These are phyloP conservation scores for Muntiacus reevesi DNA, from an alignment of 2,113 vertebrate species.

Conservation along the genomic window DNA sequence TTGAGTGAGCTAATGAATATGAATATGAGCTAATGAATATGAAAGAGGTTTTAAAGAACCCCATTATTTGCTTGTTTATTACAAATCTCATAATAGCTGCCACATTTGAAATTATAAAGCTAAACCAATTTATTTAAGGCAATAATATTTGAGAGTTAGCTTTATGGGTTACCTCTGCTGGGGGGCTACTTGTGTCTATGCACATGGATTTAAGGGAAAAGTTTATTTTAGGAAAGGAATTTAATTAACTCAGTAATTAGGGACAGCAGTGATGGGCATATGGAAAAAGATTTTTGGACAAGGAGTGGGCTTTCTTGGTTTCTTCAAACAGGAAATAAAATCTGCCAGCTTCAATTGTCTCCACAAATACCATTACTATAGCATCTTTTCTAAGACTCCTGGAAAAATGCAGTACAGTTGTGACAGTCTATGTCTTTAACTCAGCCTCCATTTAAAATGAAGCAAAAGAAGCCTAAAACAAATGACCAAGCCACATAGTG, in stretches of 20 bases:
- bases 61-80: conserved; percentile 17
- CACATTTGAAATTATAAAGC: conserved; percentile 39
- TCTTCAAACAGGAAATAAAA: conserved; percentile 28
- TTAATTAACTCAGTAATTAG: conserved; percentile 5
- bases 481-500: background rate
- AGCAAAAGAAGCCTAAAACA: background rate
- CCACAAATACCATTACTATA: background rate
- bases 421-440: background rate
- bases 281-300: background rate
- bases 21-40: conserved; percentile 22
- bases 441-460: background rate
- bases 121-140: conserved; percentile 31
- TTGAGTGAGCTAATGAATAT: background rate
- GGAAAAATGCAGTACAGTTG: background rate
- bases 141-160: background rate
- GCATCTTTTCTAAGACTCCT: background rate
- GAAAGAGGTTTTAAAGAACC: background rate
- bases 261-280: background rate
- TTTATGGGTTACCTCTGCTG: background rate
- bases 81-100: background rate
- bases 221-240: conserved; percentile 5
- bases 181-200: background rate
- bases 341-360: background rate
- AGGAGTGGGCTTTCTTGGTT: background rate
- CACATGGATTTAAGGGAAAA: background rate